phyloP scores from a whole-genome alignment of 2,888 invertebrate species.

The Thereva nobilitata region DNA sequence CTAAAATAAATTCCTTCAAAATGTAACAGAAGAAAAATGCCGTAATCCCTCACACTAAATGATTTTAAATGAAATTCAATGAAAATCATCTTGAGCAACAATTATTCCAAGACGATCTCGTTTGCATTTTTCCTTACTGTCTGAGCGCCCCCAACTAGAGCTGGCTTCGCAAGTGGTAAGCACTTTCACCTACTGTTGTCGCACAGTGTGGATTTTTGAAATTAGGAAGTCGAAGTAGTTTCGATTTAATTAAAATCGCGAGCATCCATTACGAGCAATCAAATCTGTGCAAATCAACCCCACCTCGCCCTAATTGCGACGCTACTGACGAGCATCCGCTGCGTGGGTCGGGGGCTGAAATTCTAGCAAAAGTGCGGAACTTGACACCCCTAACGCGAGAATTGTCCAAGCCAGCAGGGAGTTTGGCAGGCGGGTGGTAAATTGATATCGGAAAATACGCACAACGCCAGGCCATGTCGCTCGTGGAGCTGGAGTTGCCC shows the following conservation, averaged over 20 bases:
- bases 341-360: conserved; percentile 9
- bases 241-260: conserved; percentile 33
- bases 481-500: conserved; percentile 18
- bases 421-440: conserved; percentile 38
- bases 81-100: too few species aligned
- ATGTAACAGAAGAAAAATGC: too few species aligned
- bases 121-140: background rate
- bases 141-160: background rate
- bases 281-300: conserved; percentile 33
- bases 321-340: conserved; percentile 17
- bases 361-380: conserved; percentile 29
- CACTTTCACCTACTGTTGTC: too few species aligned
- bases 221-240: conserved; percentile 9
- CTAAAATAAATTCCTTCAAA: too few species aligned
- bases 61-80: too few species aligned
- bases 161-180: too few species aligned
- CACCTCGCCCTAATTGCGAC: conserved; percentile 26
- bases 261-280: conserved; percentile 29
- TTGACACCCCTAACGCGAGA: conserved; percentile 27
- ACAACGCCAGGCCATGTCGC: conserved; percentile 18
- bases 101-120: too few species aligned
- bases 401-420: conserved; percentile 35
- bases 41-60: too few species aligned
- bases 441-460: conserved; percentile 38
- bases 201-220: background rate